Conservation (phyloP, 1,140 invertebrate genomes). For the Diplogasteroides magnus region DNA sequence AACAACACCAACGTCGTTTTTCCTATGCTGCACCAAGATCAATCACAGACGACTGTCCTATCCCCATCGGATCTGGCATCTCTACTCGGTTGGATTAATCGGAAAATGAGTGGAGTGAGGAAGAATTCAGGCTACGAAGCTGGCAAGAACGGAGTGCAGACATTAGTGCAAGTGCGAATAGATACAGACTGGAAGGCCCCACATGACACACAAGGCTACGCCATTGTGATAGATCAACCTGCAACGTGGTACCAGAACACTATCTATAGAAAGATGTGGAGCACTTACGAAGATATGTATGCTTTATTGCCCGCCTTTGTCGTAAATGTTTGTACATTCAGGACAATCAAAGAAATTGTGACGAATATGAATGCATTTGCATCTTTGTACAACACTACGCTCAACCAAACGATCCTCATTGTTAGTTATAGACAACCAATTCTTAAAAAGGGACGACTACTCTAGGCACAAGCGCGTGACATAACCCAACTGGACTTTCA, state of each 20-base stretch:
- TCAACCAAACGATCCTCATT: not conserved
- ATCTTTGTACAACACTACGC: not conserved
- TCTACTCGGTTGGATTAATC: too few species aligned
- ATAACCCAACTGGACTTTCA: not conserved
- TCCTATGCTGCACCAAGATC: too few species aligned
- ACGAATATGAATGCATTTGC: not conserved
- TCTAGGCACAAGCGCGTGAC: not conserved
- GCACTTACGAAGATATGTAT: conserved; percentile 17
- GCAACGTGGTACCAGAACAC: conserved; percentile 16
- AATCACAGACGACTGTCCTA: too few species aligned
- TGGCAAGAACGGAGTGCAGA: conserved; percentile 30
- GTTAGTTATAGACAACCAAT: not conserved
- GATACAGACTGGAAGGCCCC: conserved; percentile 48
- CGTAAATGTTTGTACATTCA: not conserved
- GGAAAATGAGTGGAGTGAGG: too few species aligned
- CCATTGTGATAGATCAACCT: conserved; percentile 38
- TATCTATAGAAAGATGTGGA: conserved; percentile 35
- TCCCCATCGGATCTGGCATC: too few species aligned
- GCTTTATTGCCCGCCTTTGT: not conserved
- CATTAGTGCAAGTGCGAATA: conserved; percentile 29
- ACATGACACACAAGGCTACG: conserved; percentile 26
- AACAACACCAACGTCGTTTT: too few species aligned
- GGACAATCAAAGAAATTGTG: not conserved
- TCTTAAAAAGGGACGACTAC: not conserved
- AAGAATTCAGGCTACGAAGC: conserved; percentile 30